Percentiles rank a stretch among this genome's conserved stretches.
Conservation (phyloP, 2,888 invertebrate species). For the Trissoscelio sp. region DNA sequence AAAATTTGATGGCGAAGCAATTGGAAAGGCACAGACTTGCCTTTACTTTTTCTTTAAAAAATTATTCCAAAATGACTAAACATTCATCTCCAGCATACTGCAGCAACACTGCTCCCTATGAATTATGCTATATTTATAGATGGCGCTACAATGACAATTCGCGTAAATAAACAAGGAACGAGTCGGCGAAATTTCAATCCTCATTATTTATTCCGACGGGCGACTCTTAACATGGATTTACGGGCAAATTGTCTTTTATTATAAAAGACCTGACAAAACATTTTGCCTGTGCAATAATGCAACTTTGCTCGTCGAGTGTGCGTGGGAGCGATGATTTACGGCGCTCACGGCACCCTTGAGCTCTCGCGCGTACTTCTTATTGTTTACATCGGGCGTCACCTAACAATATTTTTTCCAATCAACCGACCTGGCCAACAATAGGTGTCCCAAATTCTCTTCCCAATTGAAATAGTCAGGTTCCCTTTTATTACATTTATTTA, state of each 20-base stretch:
- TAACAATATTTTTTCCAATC: conserved; percentile 27
- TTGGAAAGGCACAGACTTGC: too few relatives aligned
- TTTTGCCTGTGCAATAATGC: conserved; percentile 39
- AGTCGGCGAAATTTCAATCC: conserved; percentile 4
- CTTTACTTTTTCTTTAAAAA: too few relatives aligned
- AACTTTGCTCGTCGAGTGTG: conserved; percentile 24
- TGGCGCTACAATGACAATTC: too few relatives aligned
- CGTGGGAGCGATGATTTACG: conserved; percentile 42
- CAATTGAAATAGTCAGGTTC: conserved; percentile 16
- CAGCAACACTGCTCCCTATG: too few relatives aligned
- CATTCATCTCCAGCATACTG: too few relatives aligned
- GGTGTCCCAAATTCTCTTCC: neutral
- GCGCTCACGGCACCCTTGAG: neutral
- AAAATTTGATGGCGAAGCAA: too few relatives aligned
- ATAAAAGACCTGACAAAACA: conserved; percentile 45
- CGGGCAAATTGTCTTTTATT: conserved; percentile 41
- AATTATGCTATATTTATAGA: too few relatives aligned
- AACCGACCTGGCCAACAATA: conserved; percentile 1
- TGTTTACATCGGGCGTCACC: conserved; percentile 20
- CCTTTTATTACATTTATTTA: too few relatives aligned
- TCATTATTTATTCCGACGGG: conserved; percentile 30
- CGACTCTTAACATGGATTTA: conserved; percentile 45
- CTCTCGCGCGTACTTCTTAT: conserved; percentile 1
- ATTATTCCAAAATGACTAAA: too few relatives aligned
- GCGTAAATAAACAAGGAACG: too few relatives aligned